A percentile compares a stretch with the other conserved stretches of the same genome.
Evolutionary conservation across 2,888 invertebrate genomes (phyloP).

Genomic region (Cremastinae sp.): DNA sequence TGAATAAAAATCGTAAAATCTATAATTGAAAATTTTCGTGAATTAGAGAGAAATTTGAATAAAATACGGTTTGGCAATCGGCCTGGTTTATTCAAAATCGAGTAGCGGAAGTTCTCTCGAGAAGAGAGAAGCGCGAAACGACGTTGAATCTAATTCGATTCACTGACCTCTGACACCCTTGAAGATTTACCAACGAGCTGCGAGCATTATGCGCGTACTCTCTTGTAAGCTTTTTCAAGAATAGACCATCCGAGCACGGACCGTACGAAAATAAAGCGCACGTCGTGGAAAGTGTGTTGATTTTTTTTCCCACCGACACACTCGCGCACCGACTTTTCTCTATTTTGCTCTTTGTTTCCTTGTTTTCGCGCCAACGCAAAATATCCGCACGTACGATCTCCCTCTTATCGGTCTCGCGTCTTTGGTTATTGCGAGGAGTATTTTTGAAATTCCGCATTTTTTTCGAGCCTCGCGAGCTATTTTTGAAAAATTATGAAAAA

Average conservation of each 20-base stretch:
- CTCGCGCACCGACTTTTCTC: background rate
- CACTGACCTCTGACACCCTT: conserved; percentile 50
- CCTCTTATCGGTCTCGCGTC: too few species aligned
- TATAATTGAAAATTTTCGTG: too few species aligned
- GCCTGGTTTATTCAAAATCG: background rate
- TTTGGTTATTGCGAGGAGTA: too few species aligned
- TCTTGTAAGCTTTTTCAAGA: conserved; percentile 23
- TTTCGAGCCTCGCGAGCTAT: too few species aligned
- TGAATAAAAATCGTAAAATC: too few species aligned
- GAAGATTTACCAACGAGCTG: conserved; percentile 19
- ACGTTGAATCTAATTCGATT: conserved; percentile 54
- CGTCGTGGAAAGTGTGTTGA: conserved; percentile 2
- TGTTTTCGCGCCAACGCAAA: too few species aligned
- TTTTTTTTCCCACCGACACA: conserved; percentile 1
- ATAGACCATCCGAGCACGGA: conserved; percentile 23
- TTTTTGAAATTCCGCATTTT: too few species aligned
- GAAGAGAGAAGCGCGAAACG: background rate
- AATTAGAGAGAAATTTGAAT: too few species aligned
- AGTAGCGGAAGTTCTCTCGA: background rate
- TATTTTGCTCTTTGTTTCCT: background rate
- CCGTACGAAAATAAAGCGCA: conserved; percentile 41
- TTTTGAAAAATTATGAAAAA: background rate
- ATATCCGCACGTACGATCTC: too few species aligned
- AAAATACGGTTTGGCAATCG: background rate
- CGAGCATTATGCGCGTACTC: background rate